phyloP scores from a whole-genome alignment of 2,113 vertebrate genomes.

The Festucalex cinctus region DNA sequence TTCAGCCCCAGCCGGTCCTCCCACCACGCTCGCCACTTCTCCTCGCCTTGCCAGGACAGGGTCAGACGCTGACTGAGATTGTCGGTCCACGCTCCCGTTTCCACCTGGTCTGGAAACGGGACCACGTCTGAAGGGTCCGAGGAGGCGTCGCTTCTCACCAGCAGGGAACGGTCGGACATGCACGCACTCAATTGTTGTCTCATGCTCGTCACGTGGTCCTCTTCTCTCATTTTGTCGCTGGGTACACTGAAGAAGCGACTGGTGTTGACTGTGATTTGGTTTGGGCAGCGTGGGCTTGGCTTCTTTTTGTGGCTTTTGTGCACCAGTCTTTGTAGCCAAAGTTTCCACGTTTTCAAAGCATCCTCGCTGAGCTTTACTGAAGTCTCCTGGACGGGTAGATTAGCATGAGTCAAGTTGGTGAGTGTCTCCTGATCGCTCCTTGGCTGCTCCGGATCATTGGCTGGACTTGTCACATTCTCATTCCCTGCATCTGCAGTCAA shows the following conservation, averaged over 20 bases:
- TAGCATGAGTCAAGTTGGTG: rapidly evolving
- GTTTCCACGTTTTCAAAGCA: constrained; percentile 49
- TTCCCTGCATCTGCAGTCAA: rapidly evolving
- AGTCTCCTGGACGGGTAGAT: rapidly evolving
- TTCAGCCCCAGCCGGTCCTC: constrained; percentile 58
- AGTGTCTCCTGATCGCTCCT: not conserved
- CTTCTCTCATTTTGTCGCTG: rapidly evolving
- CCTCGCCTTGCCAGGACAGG: constrained; percentile 72
- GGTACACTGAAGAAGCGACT: constrained; percentile 5
- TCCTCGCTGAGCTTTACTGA: constrained; percentile 12
- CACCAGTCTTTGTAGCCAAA: constrained; percentile 62
- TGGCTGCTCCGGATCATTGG: not conserved
- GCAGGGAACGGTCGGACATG: constrained; percentile 59
- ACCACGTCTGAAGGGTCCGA: not conserved
- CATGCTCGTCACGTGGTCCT: constrained; percentile 9
- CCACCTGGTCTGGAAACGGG: constrained; percentile 19
- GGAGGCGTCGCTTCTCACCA: constrained; percentile 38
- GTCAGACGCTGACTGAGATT: constrained; percentile 75
- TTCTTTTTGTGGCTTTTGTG: not conserved
- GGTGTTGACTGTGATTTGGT: constrained; percentile 1
- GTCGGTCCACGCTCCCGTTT: constrained; percentile 45
- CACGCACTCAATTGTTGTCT: constrained; percentile 35
- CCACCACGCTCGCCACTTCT: constrained; percentile 75
- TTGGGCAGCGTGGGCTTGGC: rapidly evolving
- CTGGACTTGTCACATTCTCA: not conserved